Conservation (phyloP, 2,113 vertebrate genomes). For the Gambusia holbrooki region DNA sequence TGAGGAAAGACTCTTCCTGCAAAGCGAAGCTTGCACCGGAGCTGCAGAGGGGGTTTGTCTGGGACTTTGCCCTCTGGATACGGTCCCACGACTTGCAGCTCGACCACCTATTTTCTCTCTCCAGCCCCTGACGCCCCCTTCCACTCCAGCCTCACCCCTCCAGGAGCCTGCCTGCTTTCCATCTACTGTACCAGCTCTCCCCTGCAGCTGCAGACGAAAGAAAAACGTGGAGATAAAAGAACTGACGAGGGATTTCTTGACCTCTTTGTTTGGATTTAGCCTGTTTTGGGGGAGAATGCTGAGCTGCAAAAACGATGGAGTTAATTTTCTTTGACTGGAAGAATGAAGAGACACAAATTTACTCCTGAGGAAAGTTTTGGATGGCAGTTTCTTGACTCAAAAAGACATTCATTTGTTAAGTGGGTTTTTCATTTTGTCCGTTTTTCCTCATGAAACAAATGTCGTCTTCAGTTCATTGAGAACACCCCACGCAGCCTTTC, state of each 20-base stretch:
- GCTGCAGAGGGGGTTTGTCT: constrained; percentile 71
- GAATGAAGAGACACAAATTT: constrained; percentile 29
- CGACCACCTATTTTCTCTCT: constrained; percentile 35
- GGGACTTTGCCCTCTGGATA: constrained; percentile 81
- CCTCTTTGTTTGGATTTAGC: constrained; percentile 59
- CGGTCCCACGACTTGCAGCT: constrained; percentile 70
- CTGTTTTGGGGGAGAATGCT: constrained; percentile 10
- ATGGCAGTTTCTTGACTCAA: constrained; percentile 4
- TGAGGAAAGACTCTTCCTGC: constrained; percentile 53
- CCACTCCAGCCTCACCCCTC: constrained; percentile 45
- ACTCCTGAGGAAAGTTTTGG: constrained; percentile 63
- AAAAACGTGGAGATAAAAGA: constrained; percentile 51
- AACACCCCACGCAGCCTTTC: constrained; percentile 62
- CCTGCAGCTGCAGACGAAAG: constrained; percentile 56
- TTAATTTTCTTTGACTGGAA: constrained; percentile 28
- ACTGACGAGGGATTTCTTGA: constrained; percentile 47
- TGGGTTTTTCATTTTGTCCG: constrained; percentile 8
- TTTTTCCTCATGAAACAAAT: constrained; percentile 28
- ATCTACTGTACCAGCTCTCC: constrained; percentile 55
- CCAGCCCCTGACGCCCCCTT: constrained; percentile 61
- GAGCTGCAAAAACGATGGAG: constrained; percentile 17
- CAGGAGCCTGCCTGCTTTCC: constrained; percentile 55
- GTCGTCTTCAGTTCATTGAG: constrained; percentile 47
- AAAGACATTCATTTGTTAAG: constrained; percentile 3
- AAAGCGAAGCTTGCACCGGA: constrained; percentile 56